Conservation (phyloP, 1,140 invertebrate genomes). For the Paracyclopina nana region DNA sequence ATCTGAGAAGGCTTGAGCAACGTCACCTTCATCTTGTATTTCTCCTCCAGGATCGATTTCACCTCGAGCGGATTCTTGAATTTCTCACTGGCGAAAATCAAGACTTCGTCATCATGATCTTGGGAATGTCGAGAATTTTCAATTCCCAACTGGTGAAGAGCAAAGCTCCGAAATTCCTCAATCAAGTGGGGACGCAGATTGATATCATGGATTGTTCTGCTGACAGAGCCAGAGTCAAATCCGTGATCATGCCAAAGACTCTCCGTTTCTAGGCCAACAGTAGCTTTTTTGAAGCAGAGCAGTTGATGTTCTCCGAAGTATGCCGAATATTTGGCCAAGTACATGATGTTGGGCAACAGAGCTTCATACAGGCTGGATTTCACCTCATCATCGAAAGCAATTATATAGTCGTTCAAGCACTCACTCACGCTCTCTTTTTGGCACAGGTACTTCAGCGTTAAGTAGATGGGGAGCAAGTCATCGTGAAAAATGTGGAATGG, state of each 20-base stretch:
- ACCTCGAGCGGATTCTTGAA: too few relatives aligned
- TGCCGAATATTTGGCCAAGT: too few relatives aligned
- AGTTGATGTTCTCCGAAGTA: too few relatives aligned
- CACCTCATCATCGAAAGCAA: neutral
- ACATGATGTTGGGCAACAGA: too few relatives aligned
- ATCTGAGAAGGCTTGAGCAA: too few relatives aligned
- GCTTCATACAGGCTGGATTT: too few relatives aligned
- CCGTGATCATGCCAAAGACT: slow-evolving; percentile 3
- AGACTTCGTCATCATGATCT: too few relatives aligned
- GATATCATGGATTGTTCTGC: neutral
- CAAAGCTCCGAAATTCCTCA: neutral
- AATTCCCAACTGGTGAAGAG: too few relatives aligned
- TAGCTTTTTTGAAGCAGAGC: neutral
- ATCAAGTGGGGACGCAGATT: neutral
- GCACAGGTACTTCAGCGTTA: slow-evolving; percentile 1
- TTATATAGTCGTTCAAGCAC: neutral
- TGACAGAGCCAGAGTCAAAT: neutral
- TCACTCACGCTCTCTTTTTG: neutral
- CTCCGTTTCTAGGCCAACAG: neutral
- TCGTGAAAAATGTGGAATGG: neutral
- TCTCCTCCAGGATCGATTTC: too few relatives aligned
- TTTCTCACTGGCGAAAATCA: too few relatives aligned
- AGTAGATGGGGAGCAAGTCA: neutral
- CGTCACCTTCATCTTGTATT: too few relatives aligned
- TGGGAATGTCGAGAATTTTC: too few relatives aligned